These are phyloP conservation scores for Chelonus formosanus DNA, from an alignment of 2,888 invertebrate species.

Conservation along the genomic window DNA sequence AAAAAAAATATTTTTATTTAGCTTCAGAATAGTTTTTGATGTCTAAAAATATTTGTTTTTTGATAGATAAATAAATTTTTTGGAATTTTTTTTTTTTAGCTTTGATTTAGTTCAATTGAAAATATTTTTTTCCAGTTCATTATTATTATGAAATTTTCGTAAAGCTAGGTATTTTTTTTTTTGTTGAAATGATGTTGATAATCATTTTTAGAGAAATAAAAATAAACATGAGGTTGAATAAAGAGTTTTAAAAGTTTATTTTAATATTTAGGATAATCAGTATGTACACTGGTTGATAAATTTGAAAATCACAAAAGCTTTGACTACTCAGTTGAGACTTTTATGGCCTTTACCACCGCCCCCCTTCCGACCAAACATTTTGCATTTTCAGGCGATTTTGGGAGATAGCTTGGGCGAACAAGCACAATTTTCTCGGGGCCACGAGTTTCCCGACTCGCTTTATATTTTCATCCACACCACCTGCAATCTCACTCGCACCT, in stretches of 20 bases:
- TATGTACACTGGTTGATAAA: neutral
- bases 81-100: no score
- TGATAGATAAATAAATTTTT: no score
- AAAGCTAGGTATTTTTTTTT: no score
- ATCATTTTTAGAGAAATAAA: no score
- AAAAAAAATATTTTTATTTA: neutral
- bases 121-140: no score
- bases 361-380: conserved; percentile 29
- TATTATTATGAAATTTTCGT: no score
- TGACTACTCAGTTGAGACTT: conserved; percentile 14
- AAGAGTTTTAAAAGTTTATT: no score
- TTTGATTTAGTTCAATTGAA: no score
- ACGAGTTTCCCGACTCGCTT: conserved; percentile 24
- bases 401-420: conserved; percentile 40
- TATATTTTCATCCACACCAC: conserved; percentile 39
- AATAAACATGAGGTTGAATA: no score
- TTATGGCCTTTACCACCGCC: neutral
- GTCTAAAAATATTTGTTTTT: no score
- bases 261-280: no score
- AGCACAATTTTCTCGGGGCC: conserved; percentile 51
- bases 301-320: conserved; percentile 16
- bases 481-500: conserved; percentile 18
- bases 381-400: conserved; percentile 46
- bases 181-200: no score
- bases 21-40: neutral